Conservation (phyloP, 2,113 vertebrate species). For the Uropsilus gracilis region DNA sequence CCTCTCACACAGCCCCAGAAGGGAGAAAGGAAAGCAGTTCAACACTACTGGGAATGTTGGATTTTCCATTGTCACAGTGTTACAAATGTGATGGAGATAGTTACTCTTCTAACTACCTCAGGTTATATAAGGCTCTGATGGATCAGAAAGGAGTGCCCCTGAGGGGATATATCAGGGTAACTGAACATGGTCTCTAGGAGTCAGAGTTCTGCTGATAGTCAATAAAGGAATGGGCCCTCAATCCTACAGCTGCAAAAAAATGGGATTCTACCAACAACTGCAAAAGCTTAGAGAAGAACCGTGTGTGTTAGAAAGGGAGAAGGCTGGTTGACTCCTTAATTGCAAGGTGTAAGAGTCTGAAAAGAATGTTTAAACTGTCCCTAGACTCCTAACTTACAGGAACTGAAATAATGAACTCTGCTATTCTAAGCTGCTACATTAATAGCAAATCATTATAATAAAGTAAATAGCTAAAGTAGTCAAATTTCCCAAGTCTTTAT, state of each 20-base stretch:
- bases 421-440: neutral
- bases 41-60: too few species aligned
- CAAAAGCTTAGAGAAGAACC: neutral
- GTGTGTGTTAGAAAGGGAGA: neutral
- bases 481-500: neutral
- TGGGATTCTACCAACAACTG: neutral
- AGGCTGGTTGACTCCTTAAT: neutral
- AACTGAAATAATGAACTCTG: neutral
- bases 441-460: neutral
- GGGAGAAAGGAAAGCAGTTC: neutral
- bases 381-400: neutral
- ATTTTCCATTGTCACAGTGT: neutral
- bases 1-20: neutral
- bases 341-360: neutral
- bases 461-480: neutral
- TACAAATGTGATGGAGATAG: neutral
- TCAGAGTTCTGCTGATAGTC: neutral
- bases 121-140: neutral
- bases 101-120: neutral
- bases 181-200: neutral
- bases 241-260: neutral
- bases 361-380: neutral
- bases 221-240: neutral
- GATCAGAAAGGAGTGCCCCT: neutral
- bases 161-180: neutral